Base-by-base conservation (phyloP, 2,113 vertebrate genomes). In the Eolophus roseicapilla region DNA sequence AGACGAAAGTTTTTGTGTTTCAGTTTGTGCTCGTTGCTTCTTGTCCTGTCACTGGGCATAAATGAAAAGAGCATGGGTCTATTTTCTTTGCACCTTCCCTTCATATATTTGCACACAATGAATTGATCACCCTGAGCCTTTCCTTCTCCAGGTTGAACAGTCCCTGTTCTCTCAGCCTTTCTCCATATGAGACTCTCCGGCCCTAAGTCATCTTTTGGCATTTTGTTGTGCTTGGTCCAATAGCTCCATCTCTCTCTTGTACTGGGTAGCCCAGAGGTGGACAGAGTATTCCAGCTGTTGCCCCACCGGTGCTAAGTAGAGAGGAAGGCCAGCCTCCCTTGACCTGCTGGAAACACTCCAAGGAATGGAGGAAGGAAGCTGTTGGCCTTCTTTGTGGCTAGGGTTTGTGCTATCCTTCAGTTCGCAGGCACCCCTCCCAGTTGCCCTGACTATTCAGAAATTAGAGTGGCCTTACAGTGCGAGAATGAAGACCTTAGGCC, bases 21-120 rank as follows among this genome's bases (percentile, higher is more conserved):
- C 29, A 20, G 2, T 62, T 52, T 62, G 6, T 60, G 17, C 13
- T 25, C 4, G 8, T 4, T 47, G 25, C 13, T n/a, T 75, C 15
- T 70, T 39, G 11, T 55, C 2, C 0, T 50, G 14, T 31, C 29
- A 27, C 17, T 27, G 7, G 12, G 3, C 0, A 0, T 10, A 5
- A 23, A 17, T 65, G 55, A 67, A 50, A 70, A 57, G 9, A 43
- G 0, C 11, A 19, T 59, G 6, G 5, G 2, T 80, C 25, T 41
- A 4, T 70, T 62, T 80, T 62, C 57, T 80, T 62, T 57, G 17
- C 31, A 20, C 9, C 9, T 6, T 9, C 5, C 20, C 3, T 20
- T 31, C 13, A 47, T 12, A 6, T 50, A 29, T 28, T 74, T 69
- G 10, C 28, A 65, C 16, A 74, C 17, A 12, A 41, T 41, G 21